Percentiles rank a stretch among this genome's conserved stretches.
These are phyloP conservation scores for Helicolenus hilgendorfi DNA, from an alignment of 2,797 vertebrate species.

Conservation along the genomic window DNA sequence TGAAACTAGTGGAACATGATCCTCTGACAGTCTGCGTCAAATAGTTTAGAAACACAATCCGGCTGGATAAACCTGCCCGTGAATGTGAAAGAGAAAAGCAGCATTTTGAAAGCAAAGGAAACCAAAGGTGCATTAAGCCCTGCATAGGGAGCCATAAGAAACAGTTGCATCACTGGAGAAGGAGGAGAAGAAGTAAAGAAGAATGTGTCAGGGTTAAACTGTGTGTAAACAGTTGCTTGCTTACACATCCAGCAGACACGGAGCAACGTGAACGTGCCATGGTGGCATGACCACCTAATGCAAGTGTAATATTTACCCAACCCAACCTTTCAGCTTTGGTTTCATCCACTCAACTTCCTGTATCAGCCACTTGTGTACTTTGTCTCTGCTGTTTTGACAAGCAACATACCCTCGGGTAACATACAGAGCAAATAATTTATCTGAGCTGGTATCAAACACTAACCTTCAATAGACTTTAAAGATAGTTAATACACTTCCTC, in stretches of 20 bases:
- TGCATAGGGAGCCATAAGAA: not conserved
- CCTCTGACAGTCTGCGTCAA: not conserved
- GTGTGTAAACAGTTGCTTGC: not conserved
- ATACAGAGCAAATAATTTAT: not conserved
- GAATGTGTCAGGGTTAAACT: not conserved
- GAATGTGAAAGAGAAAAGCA: not conserved
- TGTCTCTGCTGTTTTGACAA: not conserved
- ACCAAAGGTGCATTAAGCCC: not conserved
- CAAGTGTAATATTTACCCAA: not conserved
- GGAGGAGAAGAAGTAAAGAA: not conserved
- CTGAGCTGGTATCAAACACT: not conserved
- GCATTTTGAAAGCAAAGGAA: not conserved
- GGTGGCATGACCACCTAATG: not conserved
- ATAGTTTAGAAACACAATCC: conserved; percentile 5
- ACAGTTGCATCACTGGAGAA: not conserved
- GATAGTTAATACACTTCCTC: not conserved
- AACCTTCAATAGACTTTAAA: not conserved
- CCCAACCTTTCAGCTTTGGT: not conserved
- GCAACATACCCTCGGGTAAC: not conserved
- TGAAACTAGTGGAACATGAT: not conserved
- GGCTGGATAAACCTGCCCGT: not conserved
- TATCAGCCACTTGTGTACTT: not conserved
- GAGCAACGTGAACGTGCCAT: not conserved
- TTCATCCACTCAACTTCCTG: not conserved
- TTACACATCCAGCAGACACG: not conserved